Conservation (phyloP, 1,140 invertebrate genomes). For the Drosophila lowei region DNA sequence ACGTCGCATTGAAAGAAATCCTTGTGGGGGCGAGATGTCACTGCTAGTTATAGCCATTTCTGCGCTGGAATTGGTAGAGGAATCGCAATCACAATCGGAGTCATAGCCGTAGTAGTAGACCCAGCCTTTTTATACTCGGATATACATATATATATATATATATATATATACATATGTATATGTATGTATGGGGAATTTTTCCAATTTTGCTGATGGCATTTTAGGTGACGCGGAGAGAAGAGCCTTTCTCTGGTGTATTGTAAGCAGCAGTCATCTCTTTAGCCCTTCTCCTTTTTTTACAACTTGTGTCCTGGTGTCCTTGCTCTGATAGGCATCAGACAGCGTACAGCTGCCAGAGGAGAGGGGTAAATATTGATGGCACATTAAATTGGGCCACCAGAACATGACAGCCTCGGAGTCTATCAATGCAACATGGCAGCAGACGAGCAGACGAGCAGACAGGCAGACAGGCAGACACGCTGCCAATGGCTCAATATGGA, state of each 20-base stretch:
- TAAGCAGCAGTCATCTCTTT: constrained; percentile 38
- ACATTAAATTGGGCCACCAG: constrained; percentile 71
- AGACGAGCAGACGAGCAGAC: constrained; percentile 1
- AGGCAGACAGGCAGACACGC: not conserved
- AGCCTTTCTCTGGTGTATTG: constrained; percentile 22
- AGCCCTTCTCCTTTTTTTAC: constrained; percentile 32
- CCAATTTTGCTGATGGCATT: constrained; percentile 79
- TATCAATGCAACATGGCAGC: constrained; percentile 58
- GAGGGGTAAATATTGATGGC: constrained; percentile 69
- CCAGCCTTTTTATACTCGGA: constrained; percentile 40
- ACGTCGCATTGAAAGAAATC: constrained; percentile 34
- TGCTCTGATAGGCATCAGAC: constrained; percentile 65
- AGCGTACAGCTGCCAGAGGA: constrained; percentile 12
- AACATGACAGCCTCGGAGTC: constrained; percentile 55
- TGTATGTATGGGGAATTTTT: constrained; percentile 56
- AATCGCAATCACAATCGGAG: constrained; percentile 47
- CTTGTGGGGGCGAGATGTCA: constrained; percentile 35
- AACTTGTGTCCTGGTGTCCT: constrained; percentile 39
- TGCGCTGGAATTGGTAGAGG: constrained; percentile 8
- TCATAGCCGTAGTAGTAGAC: constrained; percentile 37
- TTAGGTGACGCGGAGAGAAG: constrained; percentile 56
- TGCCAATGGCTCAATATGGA: constrained; percentile 75
- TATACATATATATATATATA: not conserved
- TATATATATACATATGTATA: constrained; percentile 16
- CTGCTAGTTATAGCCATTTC: constrained; percentile 55